These are phyloP conservation scores for Teinopalpus imperialis DNA, from an alignment of 2,888 invertebrate species.

Conservation along the genomic window DNA sequence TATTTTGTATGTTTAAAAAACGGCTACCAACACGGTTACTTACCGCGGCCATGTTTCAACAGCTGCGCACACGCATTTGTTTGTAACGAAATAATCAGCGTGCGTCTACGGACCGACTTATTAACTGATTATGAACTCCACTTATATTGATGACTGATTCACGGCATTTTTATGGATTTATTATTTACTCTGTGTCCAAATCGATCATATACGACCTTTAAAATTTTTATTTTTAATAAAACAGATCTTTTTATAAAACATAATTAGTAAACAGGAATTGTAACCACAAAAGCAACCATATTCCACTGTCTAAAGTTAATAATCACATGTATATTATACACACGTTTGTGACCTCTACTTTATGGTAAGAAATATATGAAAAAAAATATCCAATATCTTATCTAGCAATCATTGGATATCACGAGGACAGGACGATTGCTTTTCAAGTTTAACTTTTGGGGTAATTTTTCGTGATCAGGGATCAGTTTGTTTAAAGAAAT, in stretches of 20 bases:
- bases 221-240: too few species aligned
- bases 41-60: constrained; percentile 50
- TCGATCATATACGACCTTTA: too few species aligned
- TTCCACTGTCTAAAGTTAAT: too few species aligned
- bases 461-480: constrained; percentile 8
- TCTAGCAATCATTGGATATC: constrained; percentile 17
- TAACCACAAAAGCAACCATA: too few species aligned
- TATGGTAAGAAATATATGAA: constrained; percentile 14
- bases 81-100: constrained; percentile 56
- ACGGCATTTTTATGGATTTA: background rate
- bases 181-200: too few species aligned
- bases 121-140: constrained; percentile 13
- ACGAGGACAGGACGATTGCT: background rate
- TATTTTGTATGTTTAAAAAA: constrained; percentile 44
- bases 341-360: too few species aligned
- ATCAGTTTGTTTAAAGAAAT: too few species aligned
- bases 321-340: too few species aligned
- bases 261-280: too few species aligned
- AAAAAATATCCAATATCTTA: too few species aligned
- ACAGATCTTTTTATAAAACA: too few species aligned
- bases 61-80: constrained; percentile 54
- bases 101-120: constrained; percentile 12
- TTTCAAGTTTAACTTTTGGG: constrained; percentile 16
- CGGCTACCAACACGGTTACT: constrained; percentile 58
- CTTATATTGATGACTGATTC: constrained; percentile 3